Percentiles rank a stretch among this genome's conserved stretches.
phyloP scores from a whole-genome alignment of 2,888 invertebrate species.

The Drosophila lacicola region DNA sequence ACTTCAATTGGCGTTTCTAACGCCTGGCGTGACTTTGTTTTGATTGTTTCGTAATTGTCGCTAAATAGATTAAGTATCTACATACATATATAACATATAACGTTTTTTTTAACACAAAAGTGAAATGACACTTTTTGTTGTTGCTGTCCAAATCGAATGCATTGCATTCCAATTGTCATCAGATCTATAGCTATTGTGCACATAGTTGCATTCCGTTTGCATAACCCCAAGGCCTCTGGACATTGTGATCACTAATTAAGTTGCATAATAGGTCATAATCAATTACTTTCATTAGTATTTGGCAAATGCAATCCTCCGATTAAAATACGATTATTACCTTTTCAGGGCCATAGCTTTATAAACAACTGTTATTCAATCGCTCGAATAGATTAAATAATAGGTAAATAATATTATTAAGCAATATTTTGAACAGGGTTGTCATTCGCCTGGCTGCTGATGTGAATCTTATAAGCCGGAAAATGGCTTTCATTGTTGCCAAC shows the following conservation, averaged over 20 bases:
- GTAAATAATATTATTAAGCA: slow-evolving; percentile 25
- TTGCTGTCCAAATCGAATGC: background rate
- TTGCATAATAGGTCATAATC: slow-evolving; percentile 46
- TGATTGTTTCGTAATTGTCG: slow-evolving; percentile 18
- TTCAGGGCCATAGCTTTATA: slow-evolving; percentile 1
- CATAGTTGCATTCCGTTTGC: slow-evolving; percentile 36
- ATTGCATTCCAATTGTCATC: slow-evolving; percentile 8
- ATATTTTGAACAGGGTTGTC: slow-evolving; percentile 31
- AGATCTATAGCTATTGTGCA: background rate
- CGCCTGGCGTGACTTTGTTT: slow-evolving; percentile 47
- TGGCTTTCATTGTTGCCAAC: slow-evolving; percentile 20
- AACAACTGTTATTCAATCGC: slow-evolving; percentile 29
- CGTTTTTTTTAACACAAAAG: slow-evolving; percentile 7
- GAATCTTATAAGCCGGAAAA: slow-evolving; percentile 43
- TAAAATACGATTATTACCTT: slow-evolving; percentile 2
- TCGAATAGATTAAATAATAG: background rate
- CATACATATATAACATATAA: no score
- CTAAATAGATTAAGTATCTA: slow-evolving; percentile 6
- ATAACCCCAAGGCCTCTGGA: slow-evolving; percentile 54
- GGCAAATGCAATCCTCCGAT: slow-evolving; percentile 41
- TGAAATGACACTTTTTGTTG: slow-evolving; percentile 16
- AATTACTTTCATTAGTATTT: slow-evolving; percentile 38
- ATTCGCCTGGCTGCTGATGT: no score
- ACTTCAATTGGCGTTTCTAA: slow-evolving; percentile 25
- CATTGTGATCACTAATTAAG: slow-evolving; percentile 26